Conservation (phyloP, 1,140 invertebrate genomes). For the Solenopsis fugax region DNA sequence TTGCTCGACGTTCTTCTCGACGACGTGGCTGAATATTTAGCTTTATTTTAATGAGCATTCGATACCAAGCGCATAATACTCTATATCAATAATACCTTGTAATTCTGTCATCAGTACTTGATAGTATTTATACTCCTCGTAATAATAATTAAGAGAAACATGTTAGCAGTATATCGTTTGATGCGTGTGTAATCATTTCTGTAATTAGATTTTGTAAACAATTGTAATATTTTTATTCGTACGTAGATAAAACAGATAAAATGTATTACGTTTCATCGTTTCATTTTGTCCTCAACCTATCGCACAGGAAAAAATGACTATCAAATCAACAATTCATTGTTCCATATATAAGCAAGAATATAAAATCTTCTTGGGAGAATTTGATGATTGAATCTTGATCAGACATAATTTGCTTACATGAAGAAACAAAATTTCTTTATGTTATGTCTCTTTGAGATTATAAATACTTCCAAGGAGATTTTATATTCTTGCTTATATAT, state of each 20-base stretch:
- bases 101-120: conserved; percentile 2
- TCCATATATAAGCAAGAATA: no score
- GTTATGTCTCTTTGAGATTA: no score
- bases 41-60: conserved; percentile 1
- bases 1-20: conserved; percentile 2
- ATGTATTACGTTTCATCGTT: background rate
- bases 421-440: no score
- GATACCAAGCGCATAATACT: background rate
- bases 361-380: no score
- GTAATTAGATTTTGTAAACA: background rate
- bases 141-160: background rate
- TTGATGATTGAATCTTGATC: no score
- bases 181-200: background rate
- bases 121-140: background rate
- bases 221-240: background rate
- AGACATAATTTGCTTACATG: no score
- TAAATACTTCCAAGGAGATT: no score
- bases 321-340: no score
- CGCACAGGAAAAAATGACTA: no score
- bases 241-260: background rate
- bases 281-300: background rate
- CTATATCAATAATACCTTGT: background rate
- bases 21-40: background rate
- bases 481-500: no score
- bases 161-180: background rate